A percentile compares a stretch with the other conserved stretches of the same genome.
Evolutionary conservation across 37 sponge, comb jelly and placozoan species (phyloP).

Genomic region (Hexactinellida sp.): DNA sequence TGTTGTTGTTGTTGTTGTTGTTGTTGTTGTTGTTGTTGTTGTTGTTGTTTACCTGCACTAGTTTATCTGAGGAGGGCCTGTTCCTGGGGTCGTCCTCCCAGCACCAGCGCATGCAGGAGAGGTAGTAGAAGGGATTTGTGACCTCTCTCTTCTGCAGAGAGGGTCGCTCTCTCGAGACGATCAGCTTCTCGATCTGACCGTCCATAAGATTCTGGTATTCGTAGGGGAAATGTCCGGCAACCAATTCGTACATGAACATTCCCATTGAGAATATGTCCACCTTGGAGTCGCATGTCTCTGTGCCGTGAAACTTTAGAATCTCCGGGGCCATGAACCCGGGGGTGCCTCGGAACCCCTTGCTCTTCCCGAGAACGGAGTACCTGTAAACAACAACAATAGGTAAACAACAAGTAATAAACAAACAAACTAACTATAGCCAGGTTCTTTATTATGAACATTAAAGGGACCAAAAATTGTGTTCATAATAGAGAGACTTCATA

Average conservation of each 20-base stretch:
- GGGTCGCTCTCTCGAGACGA: slow-evolving; percentile 50
- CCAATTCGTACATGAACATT: slow-evolving; percentile 75
- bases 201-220: slow-evolving; percentile 55
- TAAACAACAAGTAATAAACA: not conserved
- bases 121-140: slow-evolving; percentile 48
- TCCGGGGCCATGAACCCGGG: slow-evolving; percentile 91
- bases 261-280: slow-evolving; percentile 78
- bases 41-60: slow-evolving; percentile 33
- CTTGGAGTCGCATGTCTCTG: slow-evolving; percentile 59
- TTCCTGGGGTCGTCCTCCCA: slow-evolving; percentile 54
- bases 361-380: slow-evolving; percentile 32
- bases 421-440: no score
- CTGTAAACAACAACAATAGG: not conserved
- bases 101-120: slow-evolving; percentile 72
- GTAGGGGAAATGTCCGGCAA: slow-evolving; percentile 55
- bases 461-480: no score
- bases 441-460: no score
- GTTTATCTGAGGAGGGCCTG: slow-evolving; percentile 45
- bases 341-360: slow-evolving; percentile 62
- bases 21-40: no score
- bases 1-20: no score
- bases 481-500: no score
- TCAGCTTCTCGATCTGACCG: slow-evolving; percentile 71
- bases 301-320: slow-evolving; percentile 62
- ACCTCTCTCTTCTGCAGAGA: slow-evolving; percentile 40